Evolutionary conservation across 2,113 vertebrate genomes (phyloP), one percentile per base, ranked within the genome.

Genomic region (Zonotrichia leucophrys): DNA sequence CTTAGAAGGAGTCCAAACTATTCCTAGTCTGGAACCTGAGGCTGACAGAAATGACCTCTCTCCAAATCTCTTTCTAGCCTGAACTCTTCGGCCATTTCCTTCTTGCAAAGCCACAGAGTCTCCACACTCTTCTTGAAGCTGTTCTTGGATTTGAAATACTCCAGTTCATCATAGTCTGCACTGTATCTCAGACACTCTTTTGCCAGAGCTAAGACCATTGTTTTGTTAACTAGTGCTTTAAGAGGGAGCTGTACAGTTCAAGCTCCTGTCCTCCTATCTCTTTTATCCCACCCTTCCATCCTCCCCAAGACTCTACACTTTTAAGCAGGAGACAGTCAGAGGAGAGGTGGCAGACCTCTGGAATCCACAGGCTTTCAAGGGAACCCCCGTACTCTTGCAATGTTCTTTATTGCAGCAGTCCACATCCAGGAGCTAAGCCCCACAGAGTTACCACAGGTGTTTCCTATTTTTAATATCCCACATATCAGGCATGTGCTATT

Each of bases 381-480:
- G 42, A 84, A 39, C 20, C 3, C 0, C 19, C 25, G 2, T 20
- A 16, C 13, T 25, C 5, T 39, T 63, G 30, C 35, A 76, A 11
- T 21, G 13, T 13, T 73, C 86, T 88, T 68, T 59, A 16, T 44
- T 88, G 49, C 20, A 85, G 46, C 55, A 80, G 42, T 31, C 44
- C 35, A 67, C 30, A 47, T 35, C 14, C 30, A 77, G 62, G 25
- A 80, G 55, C 15, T 85, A 88, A 85, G 44, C 14, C 28, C 79
- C 44, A 52, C 12, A 56, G 52, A 91, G 27, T 55, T 90, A 52
- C 12, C 28, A 49, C 70, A 92, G 85, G 55, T 96, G 47, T 88
- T 97, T 93, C 83, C 52, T 64, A 75, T 81, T 87, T 93, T 87
- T 94, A n/a, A 33, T 83, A 10, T 44, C 81, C 42, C 50, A 59